Conservation (phyloP, 2,113 vertebrate genomes). For the Uria lomvia region DNA sequence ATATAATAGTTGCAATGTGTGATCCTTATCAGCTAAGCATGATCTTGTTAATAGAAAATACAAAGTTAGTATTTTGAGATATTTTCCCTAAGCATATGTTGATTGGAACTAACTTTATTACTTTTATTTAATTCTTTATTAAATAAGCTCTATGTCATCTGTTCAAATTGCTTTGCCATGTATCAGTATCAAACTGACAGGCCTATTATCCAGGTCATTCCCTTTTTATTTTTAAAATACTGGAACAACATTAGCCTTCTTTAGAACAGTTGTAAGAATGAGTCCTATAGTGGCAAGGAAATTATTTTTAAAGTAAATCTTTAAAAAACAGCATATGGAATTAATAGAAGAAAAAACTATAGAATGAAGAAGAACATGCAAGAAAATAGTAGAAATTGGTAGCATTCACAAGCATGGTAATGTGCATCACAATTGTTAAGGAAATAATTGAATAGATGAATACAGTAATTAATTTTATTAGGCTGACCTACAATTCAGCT, state of each 20-base stretch:
- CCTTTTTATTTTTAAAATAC: conserved; percentile 5
- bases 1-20: neutral
- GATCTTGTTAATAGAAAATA: neutral
- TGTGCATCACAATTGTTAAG: neutral
- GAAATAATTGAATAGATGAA: neutral
- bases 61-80: neutral
- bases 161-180: conserved; percentile 9
- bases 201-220: neutral
- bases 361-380: neutral
- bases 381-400: neutral
- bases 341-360: neutral
- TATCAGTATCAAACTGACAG: conserved; percentile 2
- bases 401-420: neutral
- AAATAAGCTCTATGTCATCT: conserved; percentile 6
- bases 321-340: neutral
- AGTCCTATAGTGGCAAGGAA: neutral
- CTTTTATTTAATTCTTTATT: conserved; percentile 21
- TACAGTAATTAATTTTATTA: neutral
- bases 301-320: neutral
- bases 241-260: neutral
- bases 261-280: neutral
- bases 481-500: neutral
- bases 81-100: neutral
- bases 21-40: neutral
- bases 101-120: conserved; percentile 36